These are phyloP conservation scores for Drosophila diplacantha DNA, from an alignment of 2,888 invertebrate genomes.

Conservation along the genomic window DNA sequence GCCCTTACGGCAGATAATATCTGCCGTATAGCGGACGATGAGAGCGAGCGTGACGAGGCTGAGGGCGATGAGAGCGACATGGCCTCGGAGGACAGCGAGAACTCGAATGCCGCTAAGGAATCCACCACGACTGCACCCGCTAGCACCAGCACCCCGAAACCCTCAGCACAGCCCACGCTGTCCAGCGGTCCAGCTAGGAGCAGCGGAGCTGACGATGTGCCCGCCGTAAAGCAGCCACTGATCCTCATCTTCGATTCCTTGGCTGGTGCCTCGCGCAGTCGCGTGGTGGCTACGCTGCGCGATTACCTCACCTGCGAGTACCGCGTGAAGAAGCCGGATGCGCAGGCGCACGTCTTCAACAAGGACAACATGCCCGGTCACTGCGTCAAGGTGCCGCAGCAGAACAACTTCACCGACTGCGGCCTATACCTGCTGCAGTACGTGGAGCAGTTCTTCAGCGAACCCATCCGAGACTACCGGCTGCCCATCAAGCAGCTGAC, in stretches of 20 bases:
- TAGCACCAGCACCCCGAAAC: constrained; percentile 25
- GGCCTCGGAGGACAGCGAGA: constrained; percentile 78
- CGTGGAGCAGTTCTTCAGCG: constrained; percentile 95
- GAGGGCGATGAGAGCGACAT: constrained; percentile 89
- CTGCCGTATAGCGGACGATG: constrained; percentile 82
- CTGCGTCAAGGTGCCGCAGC: constrained; percentile 96
- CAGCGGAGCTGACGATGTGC: constrained; percentile 38
- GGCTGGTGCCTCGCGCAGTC: constrained; percentile 87
- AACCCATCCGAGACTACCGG: constrained; percentile 88
- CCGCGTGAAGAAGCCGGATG: constrained; percentile 82
- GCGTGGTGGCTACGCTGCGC: constrained; percentile 92
- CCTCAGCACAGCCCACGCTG: background rate
- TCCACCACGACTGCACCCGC: constrained; percentile 2
- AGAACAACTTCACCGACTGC: constrained; percentile 97
- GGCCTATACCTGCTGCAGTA: constrained; percentile 97
- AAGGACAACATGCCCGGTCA: constrained; percentile 91
- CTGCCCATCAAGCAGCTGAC: constrained; percentile 89
- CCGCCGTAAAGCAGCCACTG: constrained; percentile 82
- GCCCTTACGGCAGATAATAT: constrained; percentile 58
- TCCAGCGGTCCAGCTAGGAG: constrained; percentile 21
- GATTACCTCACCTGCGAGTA: constrained; percentile 95
- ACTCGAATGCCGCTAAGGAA: constrained; percentile 57
- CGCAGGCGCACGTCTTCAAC: constrained; percentile 81
- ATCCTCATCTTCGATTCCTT: constrained; percentile 97
- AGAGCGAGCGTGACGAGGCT: constrained; percentile 87